A percentile compares a stretch with the other conserved stretches of the same genome.
phyloP scores from a whole-genome alignment of 2,888 invertebrate genomes.

The Nebria brevicollis region DNA sequence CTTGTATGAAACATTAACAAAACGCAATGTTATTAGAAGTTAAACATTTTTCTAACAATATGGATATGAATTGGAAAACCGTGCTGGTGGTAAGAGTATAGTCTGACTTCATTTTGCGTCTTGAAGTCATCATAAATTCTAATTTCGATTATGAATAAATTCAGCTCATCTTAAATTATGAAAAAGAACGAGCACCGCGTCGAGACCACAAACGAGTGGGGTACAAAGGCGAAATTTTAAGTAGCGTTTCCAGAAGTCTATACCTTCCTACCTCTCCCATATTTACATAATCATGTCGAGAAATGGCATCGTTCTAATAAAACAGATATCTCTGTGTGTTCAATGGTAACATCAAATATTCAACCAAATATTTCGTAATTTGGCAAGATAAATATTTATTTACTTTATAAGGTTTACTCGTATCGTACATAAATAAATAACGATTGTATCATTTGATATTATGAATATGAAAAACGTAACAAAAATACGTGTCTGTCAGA shows the following conservation, averaged over 20 bases:
- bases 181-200: constrained; percentile 20
- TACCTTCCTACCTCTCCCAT: background rate
- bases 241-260: constrained; percentile 43
- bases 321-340: constrained; percentile 21
- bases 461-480: background rate
- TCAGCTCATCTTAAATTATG: constrained; percentile 46
- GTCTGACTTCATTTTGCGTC: constrained; percentile 31
- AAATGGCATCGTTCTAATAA: constrained; percentile 38
- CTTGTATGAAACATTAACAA: background rate
- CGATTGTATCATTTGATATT: background rate
- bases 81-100: constrained; percentile 3
- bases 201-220: constrained; percentile 36
- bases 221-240: constrained; percentile 45
- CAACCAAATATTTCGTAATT: background rate
- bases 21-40: background rate
- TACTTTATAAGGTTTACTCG: background rate
- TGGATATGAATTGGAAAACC: constrained; percentile 43
- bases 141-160: constrained; percentile 47
- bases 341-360: background rate
- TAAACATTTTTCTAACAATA: constrained; percentile 30
- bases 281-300: constrained; percentile 36
- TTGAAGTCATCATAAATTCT: constrained; percentile 44
- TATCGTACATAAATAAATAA: background rate
- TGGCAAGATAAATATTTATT: background rate
- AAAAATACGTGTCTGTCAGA: too few species aligned